A percentile compares a stretch with the other conserved stretches of the same genome.
These are phyloP conservation scores for Colostygia pectinataria DNA, from an alignment of 2,888 invertebrate species.

Conservation along the genomic window DNA sequence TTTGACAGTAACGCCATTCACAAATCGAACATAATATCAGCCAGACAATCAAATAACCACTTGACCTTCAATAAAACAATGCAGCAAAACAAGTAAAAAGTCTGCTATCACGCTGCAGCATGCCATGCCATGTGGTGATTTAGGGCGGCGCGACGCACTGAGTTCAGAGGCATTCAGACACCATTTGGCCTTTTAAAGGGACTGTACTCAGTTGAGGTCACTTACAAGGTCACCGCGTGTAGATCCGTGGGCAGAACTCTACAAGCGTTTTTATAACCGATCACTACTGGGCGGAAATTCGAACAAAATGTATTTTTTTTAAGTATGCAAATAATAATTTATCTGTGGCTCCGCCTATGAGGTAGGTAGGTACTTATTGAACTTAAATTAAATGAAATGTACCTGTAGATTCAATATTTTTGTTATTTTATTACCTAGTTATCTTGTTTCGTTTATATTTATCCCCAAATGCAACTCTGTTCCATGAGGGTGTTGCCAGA, in stretches of 20 bases:
- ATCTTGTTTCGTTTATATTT: too few relatives aligned
- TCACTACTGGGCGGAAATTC: too few relatives aligned
- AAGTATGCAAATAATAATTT: too few relatives aligned
- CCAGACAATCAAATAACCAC: constrained; percentile 7
- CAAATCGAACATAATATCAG: constrained; percentile 12
- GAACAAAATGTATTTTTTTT: too few relatives aligned
- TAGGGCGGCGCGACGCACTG: constrained; percentile 69
- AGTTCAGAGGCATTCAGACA: constrained; percentile 16
- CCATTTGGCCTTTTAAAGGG: constrained; percentile 20
- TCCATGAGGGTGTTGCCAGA: constrained; percentile 22
- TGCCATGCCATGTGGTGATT: constrained; percentile 56
- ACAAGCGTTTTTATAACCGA: too few relatives aligned
- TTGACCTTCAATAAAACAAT: constrained; percentile 23
- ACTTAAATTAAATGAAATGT: too few relatives aligned
- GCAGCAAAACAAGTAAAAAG: constrained; percentile 33
- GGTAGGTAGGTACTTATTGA: too few relatives aligned
- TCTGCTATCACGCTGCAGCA: constrained; percentile 38
- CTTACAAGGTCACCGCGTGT: too few relatives aligned
- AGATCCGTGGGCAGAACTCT: too few relatives aligned
- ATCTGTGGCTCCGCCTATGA: too few relatives aligned
- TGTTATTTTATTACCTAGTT: too few relatives aligned
- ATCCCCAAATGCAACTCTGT: constrained; percentile 15
- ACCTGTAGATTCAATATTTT: too few relatives aligned
- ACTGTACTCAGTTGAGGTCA: constrained; percentile 17
- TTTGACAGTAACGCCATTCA: constrained; percentile 10